Conservation (phyloP, 2,888 invertebrate species). For the Tetropium fuscum region DNA sequence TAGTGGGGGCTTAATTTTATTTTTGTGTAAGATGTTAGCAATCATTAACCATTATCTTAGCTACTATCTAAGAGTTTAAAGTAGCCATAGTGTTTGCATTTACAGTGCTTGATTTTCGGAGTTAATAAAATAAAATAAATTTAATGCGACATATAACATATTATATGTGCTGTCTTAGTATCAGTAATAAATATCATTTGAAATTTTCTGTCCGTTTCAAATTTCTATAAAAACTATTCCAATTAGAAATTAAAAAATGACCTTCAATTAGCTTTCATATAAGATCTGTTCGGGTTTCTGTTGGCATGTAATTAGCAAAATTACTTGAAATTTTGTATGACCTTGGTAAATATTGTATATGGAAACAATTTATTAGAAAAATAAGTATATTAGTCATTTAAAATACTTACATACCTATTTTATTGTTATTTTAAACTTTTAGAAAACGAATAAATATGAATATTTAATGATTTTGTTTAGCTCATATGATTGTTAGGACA, state of each 20-base stretch:
- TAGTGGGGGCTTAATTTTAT: neutral
- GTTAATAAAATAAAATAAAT: no score
- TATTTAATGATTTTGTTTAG: no score
- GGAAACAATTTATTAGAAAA: slow-evolving; percentile 25
- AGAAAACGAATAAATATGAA: no score
- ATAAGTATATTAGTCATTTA: no score
- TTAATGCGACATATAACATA: neutral
- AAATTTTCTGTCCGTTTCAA: slow-evolving; percentile 9
- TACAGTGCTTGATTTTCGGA: no score
- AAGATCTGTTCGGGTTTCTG: slow-evolving; percentile 26
- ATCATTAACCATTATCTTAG: no score
- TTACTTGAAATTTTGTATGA: slow-evolving; percentile 27
- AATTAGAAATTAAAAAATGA: slow-evolving; percentile 31
- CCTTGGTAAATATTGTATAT: slow-evolving; percentile 17
- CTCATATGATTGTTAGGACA: no score
- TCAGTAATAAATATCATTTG: slow-evolving; percentile 5
- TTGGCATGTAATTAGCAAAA: slow-evolving; percentile 19
- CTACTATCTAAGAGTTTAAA: no score
- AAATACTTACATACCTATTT: no score
- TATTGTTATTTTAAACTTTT: no score
- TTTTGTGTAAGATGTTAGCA: neutral
- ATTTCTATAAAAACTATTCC: slow-evolving; percentile 21
- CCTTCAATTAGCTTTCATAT: slow-evolving; percentile 30
- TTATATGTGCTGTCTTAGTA: no score
- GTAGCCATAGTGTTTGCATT: no score